A percentile compares a stretch with the other conserved stretches of the same genome.
Evolutionary conservation across 2,888 invertebrate species (phyloP).

Genomic region (Aphodius sticticus): DNA sequence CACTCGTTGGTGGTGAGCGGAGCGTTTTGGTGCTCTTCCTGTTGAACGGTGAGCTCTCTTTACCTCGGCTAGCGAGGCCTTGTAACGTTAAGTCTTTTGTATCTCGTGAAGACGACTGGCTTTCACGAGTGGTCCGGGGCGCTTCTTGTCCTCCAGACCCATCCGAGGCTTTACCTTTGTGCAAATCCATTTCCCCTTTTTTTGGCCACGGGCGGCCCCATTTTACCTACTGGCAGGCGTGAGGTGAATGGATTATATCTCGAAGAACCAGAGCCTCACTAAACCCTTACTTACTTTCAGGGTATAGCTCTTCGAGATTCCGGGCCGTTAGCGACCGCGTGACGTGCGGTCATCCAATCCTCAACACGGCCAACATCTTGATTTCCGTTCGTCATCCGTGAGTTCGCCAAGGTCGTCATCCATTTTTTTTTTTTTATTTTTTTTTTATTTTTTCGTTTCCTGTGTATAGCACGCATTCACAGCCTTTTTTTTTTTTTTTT

Average conservation of each 20-base stretch:
- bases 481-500: no score
- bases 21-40: not conserved
- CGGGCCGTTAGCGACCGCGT: no score
- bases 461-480: no score
- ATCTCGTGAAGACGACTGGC: not conserved
- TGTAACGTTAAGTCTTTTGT: not conserved
- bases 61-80: not conserved
- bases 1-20: not conserved
- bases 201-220: not conserved
- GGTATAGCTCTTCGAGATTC: no score
- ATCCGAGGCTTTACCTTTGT: slow-evolving; percentile 6
- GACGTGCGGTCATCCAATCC: no score
- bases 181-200: not conserved
- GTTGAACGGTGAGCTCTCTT: not conserved
- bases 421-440: no score
- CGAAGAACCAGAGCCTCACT: not conserved
- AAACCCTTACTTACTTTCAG: not conserved
- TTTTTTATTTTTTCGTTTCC: no score
- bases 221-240: not conserved
- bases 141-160: not conserved
- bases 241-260: not conserved
- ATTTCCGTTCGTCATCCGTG: no score
- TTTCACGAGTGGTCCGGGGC: slow-evolving; percentile 1
- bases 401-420: no score
- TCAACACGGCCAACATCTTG: no score